Evolutionary conservation across 2,888 invertebrate genomes (phyloP), one percentile per base, ranked within the genome.

Genomic region (Eilema caniola): DNA sequence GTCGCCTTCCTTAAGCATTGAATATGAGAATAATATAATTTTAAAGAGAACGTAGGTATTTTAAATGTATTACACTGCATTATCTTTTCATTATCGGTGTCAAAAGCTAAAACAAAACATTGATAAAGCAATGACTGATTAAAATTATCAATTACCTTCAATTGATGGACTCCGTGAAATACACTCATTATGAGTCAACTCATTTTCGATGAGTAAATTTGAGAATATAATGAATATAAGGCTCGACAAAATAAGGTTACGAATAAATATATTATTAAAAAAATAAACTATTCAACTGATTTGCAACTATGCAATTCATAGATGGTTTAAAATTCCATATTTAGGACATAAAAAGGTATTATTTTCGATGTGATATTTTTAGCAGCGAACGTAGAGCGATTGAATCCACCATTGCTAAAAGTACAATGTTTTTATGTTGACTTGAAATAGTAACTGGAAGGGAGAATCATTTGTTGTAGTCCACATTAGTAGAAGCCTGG

Each of bases 81-180:
- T 53, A 53, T 64, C 47, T 64, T 25, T 53, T 28, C 20, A 47
- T 57, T 69, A 72, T 73, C 57, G 57, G 62, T 69, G 31, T 67
- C 61, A 67, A 73, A 69, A 78, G 53, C n/a, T 62, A 41, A 56
- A 71, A 69, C 56, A 63, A 75, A 75, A 77, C 59, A 75, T 57
- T 53, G 73, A 73, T 78, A 80, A 61, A 76, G 76, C 76, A 33
- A 70, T 80, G 69, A 24, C 78, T 72, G 79, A 80, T 80, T 72
- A 78, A 66, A 76, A 71, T 78, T 76, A 80, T 79, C 81, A 76
- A 79, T 80, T 78, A 70, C 65, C 70, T 70, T 62, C 67, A 78
- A 80, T 78, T 78, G 76, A 69, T 72, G 37, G 70, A 70, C 65
- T 56, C n/a, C 67, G 62, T 70, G 78, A 74, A 78, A 68, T 73